Percentiles rank a stretch among this genome's conserved stretches.
Conservation (phyloP, 2,888 invertebrate species). For the Cheilosia vernalis region DNA sequence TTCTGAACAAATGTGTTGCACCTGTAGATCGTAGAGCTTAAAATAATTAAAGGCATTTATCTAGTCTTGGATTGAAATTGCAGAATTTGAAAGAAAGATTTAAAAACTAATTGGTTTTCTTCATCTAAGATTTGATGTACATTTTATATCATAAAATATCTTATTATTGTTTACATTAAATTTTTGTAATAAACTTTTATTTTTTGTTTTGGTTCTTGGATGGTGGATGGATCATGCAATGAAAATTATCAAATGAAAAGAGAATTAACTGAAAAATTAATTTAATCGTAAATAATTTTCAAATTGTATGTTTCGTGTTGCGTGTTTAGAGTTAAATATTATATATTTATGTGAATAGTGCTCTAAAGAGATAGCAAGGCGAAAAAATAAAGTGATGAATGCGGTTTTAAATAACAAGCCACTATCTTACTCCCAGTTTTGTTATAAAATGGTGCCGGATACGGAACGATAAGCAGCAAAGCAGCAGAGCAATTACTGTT, state of each 20-base stretch:
- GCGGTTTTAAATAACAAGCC: neutral
- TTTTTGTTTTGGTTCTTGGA: conserved; percentile 37
- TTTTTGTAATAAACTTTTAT: conserved; percentile 6
- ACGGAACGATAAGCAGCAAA: neutral
- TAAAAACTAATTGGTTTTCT: conserved; percentile 75
- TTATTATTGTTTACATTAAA: conserved; percentile 10
- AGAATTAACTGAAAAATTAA: conserved; percentile 68
- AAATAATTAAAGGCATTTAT: conserved; percentile 43
- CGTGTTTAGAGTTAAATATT: conserved; percentile 32
- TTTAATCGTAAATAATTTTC: conserved; percentile 64
- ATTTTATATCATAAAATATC: conserved; percentile 21
- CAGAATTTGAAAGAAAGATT: conserved; percentile 65
- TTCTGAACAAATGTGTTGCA: conserved; percentile 68
- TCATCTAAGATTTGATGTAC: conserved; percentile 63
- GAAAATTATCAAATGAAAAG: conserved; percentile 71
- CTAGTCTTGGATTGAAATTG: conserved; percentile 56
- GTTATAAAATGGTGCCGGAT: neutral
- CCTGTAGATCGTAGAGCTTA: conserved; percentile 55
- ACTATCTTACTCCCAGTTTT: conserved; percentile 8
- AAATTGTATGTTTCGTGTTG: conserved; percentile 57
- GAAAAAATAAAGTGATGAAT: conserved; percentile 5
- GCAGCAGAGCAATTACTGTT: neutral
- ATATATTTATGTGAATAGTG: conserved; percentile 29
- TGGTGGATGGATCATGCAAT: conserved; percentile 74
- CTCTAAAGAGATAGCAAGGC: conserved; percentile 5